These are phyloP conservation scores for Argyresthia albistria DNA, from an alignment of 2,888 invertebrate species.

Conservation along the genomic window DNA sequence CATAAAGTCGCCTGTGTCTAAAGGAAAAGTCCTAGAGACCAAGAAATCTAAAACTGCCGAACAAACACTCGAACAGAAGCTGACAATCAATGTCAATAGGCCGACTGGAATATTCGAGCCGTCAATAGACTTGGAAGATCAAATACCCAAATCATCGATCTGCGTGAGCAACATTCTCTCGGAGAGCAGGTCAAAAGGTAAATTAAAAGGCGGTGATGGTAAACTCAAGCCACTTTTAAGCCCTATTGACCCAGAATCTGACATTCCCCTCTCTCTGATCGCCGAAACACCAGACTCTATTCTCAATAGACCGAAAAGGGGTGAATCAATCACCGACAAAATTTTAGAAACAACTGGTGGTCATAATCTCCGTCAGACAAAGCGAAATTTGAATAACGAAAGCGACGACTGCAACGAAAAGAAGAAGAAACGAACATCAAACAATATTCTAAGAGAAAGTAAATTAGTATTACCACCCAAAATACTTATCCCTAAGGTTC, in stretches of 20 bases:
- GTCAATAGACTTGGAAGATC: slow-evolving; percentile 77
- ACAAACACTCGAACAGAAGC: slow-evolving; percentile 26
- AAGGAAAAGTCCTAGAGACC: slow-evolving; percentile 56
- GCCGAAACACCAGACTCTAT: slow-evolving; percentile 52
- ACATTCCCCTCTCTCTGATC: slow-evolving; percentile 52
- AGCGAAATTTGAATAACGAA: slow-evolving; percentile 50
- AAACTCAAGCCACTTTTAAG: slow-evolving; percentile 30
- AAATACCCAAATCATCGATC: slow-evolving; percentile 74
- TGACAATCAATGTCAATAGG: slow-evolving; percentile 57
- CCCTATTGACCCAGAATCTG: slow-evolving; percentile 53
- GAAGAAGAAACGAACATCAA: slow-evolving; percentile 56
- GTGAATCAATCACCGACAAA: slow-evolving; percentile 63
- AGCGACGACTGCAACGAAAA: slow-evolving; percentile 48
- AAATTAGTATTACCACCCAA: slow-evolving; percentile 56
- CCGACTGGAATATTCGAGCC: slow-evolving; percentile 82
- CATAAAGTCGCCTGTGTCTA: slow-evolving; percentile 70
- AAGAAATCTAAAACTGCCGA: slow-evolving; percentile 53
- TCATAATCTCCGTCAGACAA: slow-evolving; percentile 57
- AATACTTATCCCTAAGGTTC: slow-evolving; percentile 49
- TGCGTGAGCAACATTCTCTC: slow-evolving; percentile 43
- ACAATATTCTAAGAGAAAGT: slow-evolving; percentile 56
- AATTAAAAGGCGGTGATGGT: slow-evolving; percentile 36
- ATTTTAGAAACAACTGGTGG: slow-evolving; percentile 55
- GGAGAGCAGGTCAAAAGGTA: slow-evolving; percentile 54
- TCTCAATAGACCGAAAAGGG: slow-evolving; percentile 48